These are phyloP conservation scores for Deroptyus accipitrinus DNA, from an alignment of 2,113 vertebrate species.

Conservation along the genomic window DNA sequence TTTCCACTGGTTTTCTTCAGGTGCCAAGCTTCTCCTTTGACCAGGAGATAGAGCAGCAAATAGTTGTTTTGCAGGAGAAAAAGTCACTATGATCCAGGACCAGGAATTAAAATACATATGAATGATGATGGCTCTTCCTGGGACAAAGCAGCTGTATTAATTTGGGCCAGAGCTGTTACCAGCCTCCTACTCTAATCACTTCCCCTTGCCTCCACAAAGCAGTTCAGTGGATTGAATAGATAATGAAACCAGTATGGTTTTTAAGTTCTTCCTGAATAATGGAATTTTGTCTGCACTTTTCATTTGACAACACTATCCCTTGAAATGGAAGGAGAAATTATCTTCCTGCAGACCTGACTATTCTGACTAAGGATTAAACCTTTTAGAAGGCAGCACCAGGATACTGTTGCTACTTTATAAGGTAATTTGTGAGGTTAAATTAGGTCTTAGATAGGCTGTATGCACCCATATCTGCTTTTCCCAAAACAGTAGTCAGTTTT, in stretches of 20 bases:
- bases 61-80: neutral
- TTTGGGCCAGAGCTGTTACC: neutral
- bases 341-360: neutral
- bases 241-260: neutral
- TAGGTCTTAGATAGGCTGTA: neutral
- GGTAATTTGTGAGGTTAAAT: neutral
- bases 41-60: neutral
- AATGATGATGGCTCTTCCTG: neutral
- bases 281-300: neutral
- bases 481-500: neutral
- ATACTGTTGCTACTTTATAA: neutral
- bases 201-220: neutral
- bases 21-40: neutral
- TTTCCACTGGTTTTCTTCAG: neutral
- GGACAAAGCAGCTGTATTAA: neutral
- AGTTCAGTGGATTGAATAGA: neutral
- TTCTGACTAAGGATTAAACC: neutral
- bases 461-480: neutral
- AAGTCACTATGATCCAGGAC: neutral
- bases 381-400: neutral
- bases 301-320: neutral
- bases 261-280: neutral
- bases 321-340: neutral
- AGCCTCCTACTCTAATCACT: neutral
- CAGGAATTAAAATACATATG: neutral